Conservation (phyloP, 2,797 vertebrate genomes). For the Halcyon smyrnensis region DNA sequence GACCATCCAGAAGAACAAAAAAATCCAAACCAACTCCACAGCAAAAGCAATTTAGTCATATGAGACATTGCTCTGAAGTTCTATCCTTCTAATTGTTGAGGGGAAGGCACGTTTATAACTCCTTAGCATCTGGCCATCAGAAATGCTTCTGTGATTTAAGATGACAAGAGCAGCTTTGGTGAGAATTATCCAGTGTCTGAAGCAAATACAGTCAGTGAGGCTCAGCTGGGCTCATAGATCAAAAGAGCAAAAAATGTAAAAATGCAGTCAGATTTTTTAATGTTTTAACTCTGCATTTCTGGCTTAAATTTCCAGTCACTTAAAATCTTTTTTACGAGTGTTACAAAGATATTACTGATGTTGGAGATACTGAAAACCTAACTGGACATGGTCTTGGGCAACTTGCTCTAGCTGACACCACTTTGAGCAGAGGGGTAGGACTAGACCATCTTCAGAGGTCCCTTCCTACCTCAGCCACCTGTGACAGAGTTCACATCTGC, state of each 20-base stretch:
- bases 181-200: background rate
- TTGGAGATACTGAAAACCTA: background rate
- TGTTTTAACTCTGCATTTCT: background rate
- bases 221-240: background rate
- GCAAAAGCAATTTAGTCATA: background rate
- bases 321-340: background rate
- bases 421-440: background rate
- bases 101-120: background rate
- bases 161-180: background rate
- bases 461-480: background rate
- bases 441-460: background rate
- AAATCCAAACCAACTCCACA: background rate
- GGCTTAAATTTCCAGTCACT: background rate
- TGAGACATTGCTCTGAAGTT: background rate
- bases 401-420: background rate
- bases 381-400: background rate
- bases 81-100: background rate
- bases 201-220: background rate
- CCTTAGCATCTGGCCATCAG: conserved; percentile 15
- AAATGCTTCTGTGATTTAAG: background rate
- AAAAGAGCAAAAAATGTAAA: background rate
- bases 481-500: background rate
- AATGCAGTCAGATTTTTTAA: background rate
- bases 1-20: background rate
- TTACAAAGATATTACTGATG: background rate